Base-by-base conservation (phyloP, 2,888 invertebrate genomes). In the Melanchra persicariae region DNA sequence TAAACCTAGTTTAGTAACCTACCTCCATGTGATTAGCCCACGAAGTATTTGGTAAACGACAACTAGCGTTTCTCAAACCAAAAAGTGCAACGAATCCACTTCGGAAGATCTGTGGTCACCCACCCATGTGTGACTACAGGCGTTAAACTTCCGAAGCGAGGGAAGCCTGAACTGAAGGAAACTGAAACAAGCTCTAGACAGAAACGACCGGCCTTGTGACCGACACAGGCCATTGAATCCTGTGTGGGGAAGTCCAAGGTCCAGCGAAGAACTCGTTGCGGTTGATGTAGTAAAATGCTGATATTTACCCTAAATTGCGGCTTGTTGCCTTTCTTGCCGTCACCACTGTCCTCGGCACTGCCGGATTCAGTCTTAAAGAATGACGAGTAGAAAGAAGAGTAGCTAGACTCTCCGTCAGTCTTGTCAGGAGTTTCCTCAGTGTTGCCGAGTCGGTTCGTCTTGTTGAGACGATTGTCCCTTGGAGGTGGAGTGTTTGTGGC, bases 381-480 rank as follows among this genome's bases (percentile, higher is more conserved):
- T 0, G 97, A 97, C 0, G 97, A 97, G 89, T 97, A 97, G 83
- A 97, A 97, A 0, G 97, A 97, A 0, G 97, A 95, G 77, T 91
- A 97, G 88, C 97, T 97, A 47, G 97, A 97, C 65, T 92, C 94
- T 9, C 89, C 94, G 24, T 95, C 95, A 2, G 94, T 94, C 60
- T 85, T 91, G 43, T 93, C 92, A 0, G 85, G 71, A 0, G 82
- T 75, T 2, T 89, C 92, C 2, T 92, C 92, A 43, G 85, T 91
- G 37, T 78, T 87, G 19, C 76, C 73, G 17, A 55, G 66, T 6
- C 65, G 67, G 22, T 65, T 79, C 7, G 34, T 43, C 37, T 69
- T 55, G 58, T 82, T 87, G 22, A n/a, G 43, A 19, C 73, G 77
- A 10, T 15, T 68, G n/a, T 59, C 66, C 24, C 34, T 62, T 24